A percentile compares a stretch with the other conserved stretches of the same genome.
Conservation (phyloP, 1,140 invertebrate genomes). For the Pteromalus puparum region DNA sequence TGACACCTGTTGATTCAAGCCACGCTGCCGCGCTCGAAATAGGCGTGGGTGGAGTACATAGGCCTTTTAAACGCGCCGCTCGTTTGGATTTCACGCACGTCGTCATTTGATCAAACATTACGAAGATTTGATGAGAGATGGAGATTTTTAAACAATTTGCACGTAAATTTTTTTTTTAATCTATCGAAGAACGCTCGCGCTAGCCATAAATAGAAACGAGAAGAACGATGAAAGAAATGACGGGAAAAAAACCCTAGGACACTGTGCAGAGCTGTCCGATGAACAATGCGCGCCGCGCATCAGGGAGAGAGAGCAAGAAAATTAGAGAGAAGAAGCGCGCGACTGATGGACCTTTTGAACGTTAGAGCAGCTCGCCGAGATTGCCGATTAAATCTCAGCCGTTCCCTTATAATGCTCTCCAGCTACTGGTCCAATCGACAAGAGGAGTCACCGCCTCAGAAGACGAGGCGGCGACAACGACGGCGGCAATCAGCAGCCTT, state of each 20-base stretch:
- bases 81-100: too few relatives aligned
- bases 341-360: background rate
- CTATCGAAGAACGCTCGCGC: too few relatives aligned
- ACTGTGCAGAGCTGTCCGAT: too few relatives aligned
- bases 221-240: too few relatives aligned
- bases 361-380: background rate
- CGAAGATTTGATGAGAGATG: too few relatives aligned
- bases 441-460: background rate
- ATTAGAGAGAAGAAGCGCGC: background rate
- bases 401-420: background rate
- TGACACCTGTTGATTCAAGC: background rate
- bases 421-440: background rate
- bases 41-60: background rate
- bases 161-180: too few relatives aligned
- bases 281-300: too few relatives aligned
- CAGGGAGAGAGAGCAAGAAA: background rate
- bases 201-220: too few relatives aligned
- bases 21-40: background rate
- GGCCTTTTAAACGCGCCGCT: background rate
- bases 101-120: too few relatives aligned
- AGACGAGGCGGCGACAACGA: background rate
- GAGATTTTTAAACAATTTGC: too few relatives aligned
- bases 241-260: too few relatives aligned
- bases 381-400: slow-evolving; percentile 23
- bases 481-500: slow-evolving; percentile 43